These are phyloP conservation scores for Drosophila neotestacea DNA, from an alignment of 2,888 invertebrate genomes.

Conservation along the genomic window DNA sequence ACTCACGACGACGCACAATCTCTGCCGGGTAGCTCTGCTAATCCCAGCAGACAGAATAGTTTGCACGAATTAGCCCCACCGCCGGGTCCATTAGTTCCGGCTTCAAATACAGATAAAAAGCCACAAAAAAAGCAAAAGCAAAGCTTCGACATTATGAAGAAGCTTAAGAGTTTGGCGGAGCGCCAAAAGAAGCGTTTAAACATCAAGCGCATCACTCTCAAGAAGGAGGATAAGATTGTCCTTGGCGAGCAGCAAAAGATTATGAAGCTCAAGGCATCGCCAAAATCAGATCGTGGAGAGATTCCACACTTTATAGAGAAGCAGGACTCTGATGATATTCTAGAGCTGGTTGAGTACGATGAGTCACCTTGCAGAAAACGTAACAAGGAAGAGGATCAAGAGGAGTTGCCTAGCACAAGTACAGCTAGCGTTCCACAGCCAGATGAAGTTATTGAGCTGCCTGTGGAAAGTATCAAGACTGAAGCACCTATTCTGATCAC, in stretches of 20 bases:
- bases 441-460: constrained; percentile 84
- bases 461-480: constrained; percentile 53
- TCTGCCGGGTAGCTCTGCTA: constrained; percentile 81
- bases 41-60: constrained; percentile 78
- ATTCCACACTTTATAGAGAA: constrained; percentile 85
- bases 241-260: constrained; percentile 87
- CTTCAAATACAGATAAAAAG: constrained; percentile 57
- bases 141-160: constrained; percentile 88
- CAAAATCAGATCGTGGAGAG: constrained; percentile 87
- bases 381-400: constrained; percentile 62
- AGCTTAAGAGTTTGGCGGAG: constrained; percentile 88
- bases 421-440: constrained; percentile 79
- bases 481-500: constrained; percentile 50
- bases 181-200: constrained; percentile 87
- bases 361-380: constrained; percentile 85
- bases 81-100: constrained; percentile 65
- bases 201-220: constrained; percentile 83
- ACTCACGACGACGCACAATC: constrained; percentile 82
- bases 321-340: constrained; percentile 85
- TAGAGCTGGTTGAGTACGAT: constrained; percentile 85
- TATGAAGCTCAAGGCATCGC: constrained; percentile 87
- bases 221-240: constrained; percentile 86
- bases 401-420: constrained; percentile 60
- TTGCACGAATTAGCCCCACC: constrained; percentile 76
- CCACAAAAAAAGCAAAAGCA: constrained; percentile 66